Evolutionary conservation across 2,113 vertebrate species (phyloP).

Genomic region (Oreotragus oreotragus): DNA sequence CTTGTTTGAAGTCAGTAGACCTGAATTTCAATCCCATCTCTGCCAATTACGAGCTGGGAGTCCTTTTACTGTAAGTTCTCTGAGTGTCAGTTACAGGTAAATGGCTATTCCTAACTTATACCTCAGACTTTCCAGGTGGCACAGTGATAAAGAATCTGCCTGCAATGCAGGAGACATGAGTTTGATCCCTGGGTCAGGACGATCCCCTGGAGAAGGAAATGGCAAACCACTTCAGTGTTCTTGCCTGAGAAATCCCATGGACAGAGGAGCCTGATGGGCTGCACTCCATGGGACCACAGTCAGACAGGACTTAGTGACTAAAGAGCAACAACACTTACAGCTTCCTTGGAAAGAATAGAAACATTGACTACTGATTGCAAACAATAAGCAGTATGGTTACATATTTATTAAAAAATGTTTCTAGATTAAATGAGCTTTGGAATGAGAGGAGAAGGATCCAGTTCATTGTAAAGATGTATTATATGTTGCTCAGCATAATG

Average conservation of each 20-base stretch:
- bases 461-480: background rate
- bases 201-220: background rate
- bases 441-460: background rate
- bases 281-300: background rate
- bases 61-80: background rate
- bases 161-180: background rate
- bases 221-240: background rate
- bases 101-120: background rate
- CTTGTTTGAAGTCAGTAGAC: background rate
- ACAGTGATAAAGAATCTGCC: background rate
- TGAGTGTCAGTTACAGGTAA: background rate
- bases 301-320: background rate
- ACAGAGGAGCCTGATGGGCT: background rate
- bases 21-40: background rate
- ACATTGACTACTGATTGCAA: background rate
- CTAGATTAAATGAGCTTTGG: background rate
- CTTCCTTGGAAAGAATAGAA: background rate
- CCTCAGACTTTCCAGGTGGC: background rate
- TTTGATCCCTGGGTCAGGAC: background rate
- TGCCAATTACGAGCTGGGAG: background rate
- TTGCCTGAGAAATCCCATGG: background rate
- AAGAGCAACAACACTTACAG: background rate
- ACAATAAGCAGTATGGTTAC: background rate
- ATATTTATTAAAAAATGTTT: conserved; percentile 1
- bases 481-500: background rate